phyloP scores from a whole-genome alignment of 2,113 vertebrate species.

The Perccottus glenii region DNA sequence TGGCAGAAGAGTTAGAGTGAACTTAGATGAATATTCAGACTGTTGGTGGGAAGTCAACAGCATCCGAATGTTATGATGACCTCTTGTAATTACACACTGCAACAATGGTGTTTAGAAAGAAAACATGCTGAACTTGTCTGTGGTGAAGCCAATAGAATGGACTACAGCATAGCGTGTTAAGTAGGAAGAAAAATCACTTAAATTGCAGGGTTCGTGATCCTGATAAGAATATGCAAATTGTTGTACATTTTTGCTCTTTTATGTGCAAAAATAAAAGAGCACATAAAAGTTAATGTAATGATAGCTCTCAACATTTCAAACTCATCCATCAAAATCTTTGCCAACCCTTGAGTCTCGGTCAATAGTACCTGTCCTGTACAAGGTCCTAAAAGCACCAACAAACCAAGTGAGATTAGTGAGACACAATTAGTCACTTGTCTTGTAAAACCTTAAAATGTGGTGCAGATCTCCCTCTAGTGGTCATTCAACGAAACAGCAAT shows the following conservation, averaged over 20 bases:
- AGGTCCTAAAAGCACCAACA: constrained; percentile 8
- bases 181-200: too few species aligned
- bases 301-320: constrained; percentile 47
- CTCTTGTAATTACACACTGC: constrained; percentile 48
- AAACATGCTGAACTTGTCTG: constrained; percentile 57
- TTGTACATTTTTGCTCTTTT: constrained; percentile 2
- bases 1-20: constrained; percentile 23
- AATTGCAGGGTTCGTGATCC: too few species aligned
- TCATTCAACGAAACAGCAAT: not conserved
- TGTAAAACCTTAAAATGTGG: not conserved
- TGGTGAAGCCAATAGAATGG: constrained; percentile 42
- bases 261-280: too few species aligned
- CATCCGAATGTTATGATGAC: constrained; percentile 51
- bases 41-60: constrained; percentile 38
- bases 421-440: too few species aligned
- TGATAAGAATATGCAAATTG: too few species aligned
- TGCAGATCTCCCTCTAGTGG: constrained; percentile 46
- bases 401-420: not conserved
- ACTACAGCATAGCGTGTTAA: constrained; percentile 1
- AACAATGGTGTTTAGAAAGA: constrained; percentile 57
- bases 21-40: constrained; percentile 28
- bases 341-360: constrained; percentile 38
- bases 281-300: constrained; percentile 43
- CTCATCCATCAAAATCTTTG: constrained; percentile 47
- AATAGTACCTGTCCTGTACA: constrained; percentile 39